Evolutionary conservation across 2,797 vertebrate genomes (phyloP).

Genomic region (Aulostomus chinensis): DNA sequence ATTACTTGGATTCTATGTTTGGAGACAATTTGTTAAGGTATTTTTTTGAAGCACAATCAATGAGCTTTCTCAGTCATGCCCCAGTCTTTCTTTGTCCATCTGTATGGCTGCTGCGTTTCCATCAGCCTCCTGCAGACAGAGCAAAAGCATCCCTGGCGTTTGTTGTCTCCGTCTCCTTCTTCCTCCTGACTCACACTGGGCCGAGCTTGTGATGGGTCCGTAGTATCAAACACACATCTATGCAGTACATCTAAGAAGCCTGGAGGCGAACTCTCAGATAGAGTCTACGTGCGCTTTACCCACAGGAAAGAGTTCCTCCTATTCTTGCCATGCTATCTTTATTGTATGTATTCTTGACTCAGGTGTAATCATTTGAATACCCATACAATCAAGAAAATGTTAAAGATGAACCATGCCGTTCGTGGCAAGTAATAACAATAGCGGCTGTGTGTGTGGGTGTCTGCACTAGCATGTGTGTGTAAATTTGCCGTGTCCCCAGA

Average conservation of each 20-base stretch:
- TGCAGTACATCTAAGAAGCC: constrained; percentile 43
- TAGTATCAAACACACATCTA: too few species aligned
- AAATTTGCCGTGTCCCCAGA: constrained; percentile 22
- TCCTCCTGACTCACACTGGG: constrained; percentile 27
- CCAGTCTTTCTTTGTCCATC: constrained; percentile 21
- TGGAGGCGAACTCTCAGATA: constrained; percentile 18
- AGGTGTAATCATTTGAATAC: too few species aligned
- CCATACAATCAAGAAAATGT: neutral
- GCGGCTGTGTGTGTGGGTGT: constrained; percentile 12
- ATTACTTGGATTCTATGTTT: constrained; percentile 25
- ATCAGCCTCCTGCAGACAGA: constrained; percentile 48
- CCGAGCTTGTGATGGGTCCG: constrained; percentile 33
- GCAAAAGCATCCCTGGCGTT: constrained; percentile 36
- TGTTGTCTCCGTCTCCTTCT: constrained; percentile 27
- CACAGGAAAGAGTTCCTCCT: too few species aligned
- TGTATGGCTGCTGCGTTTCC: constrained; percentile 34
- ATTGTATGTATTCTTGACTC: too few species aligned
- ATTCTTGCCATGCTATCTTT: too few species aligned
- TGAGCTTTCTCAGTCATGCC: constrained; percentile 3
- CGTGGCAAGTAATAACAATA: constrained; percentile 18
- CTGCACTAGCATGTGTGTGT: constrained; percentile 14
- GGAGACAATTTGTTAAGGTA: constrained; percentile 8
- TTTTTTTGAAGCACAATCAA: constrained; percentile 19
- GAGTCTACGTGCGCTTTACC: too few species aligned
- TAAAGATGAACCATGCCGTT: constrained; percentile 6